Percentiles rank a stretch among this genome's conserved stretches.
Evolutionary conservation across 2,797 vertebrate species (phyloP).

Genomic region (Chiloscyllium punctatum): DNA sequence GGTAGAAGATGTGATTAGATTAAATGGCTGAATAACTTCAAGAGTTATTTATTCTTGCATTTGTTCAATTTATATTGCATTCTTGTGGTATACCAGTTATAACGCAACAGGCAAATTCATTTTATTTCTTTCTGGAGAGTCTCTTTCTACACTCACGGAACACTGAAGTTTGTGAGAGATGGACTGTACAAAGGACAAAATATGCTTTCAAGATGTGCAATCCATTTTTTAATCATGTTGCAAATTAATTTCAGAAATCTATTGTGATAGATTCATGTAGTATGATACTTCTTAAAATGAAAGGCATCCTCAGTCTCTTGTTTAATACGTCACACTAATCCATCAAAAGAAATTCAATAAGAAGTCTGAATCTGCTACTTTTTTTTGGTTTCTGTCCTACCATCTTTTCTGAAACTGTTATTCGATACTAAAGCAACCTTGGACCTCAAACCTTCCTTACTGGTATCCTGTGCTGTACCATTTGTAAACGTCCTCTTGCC

Average conservation of each 20-base stretch:
- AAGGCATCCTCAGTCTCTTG: background rate
- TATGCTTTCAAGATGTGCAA: background rate
- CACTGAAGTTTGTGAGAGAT: background rate
- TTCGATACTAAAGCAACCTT: background rate
- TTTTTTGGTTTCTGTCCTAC: background rate
- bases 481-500: background rate
- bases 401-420: background rate
- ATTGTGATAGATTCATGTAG: background rate
- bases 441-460: background rate
- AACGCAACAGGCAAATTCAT: background rate
- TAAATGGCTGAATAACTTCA: too few species aligned
- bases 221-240: background rate
- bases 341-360: background rate
- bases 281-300: background rate
- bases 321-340: background rate
- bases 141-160: background rate
- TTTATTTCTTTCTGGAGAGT: background rate
- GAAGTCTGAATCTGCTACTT: background rate
- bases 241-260: background rate
- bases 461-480: background rate
- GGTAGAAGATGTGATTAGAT: too few species aligned
- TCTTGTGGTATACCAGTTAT: background rate
- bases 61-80: background rate
- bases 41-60: background rate
- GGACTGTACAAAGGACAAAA: background rate